A percentile compares a stretch with the other conserved stretches of the same genome.
phyloP scores from a whole-genome alignment of 2,888 invertebrate species.

The Junonia oenone region DNA sequence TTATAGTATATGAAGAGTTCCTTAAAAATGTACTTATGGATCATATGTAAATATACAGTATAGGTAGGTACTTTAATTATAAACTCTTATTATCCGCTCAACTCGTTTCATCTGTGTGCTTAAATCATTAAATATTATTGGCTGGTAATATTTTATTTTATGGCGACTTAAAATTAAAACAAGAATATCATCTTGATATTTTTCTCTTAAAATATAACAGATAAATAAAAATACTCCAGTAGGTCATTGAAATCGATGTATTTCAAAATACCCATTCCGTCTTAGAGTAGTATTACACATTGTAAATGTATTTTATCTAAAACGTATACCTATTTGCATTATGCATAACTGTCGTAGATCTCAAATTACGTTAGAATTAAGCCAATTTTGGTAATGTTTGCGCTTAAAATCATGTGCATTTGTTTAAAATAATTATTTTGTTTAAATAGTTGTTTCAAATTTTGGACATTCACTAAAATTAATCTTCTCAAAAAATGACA shows the following conservation, averaged over 20 bases:
- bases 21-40: no score
- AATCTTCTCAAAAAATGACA: no score
- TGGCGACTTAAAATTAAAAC: background rate
- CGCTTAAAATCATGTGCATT: conserved; percentile 1
- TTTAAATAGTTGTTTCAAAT: no score
- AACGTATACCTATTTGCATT: background rate
- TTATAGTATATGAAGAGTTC: no score
- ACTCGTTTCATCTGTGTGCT: background rate
- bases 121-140: background rate
- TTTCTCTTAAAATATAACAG: background rate
- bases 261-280: conserved; percentile 8
- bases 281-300: conserved; percentile 16
- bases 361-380: conserved; percentile 4
- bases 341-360: conserved; percentile 2
- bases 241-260: background rate
- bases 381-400: background rate
- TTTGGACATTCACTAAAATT: no score
- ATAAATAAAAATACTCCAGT: background rate
- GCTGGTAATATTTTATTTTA: background rate
- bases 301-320: background rate
- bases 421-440: no score
- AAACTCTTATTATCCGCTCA: no score
- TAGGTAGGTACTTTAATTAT: no score
- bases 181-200: background rate
- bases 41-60: no score